Evolutionary conservation across 2,888 invertebrate species (phyloP), one percentile per base, ranked within the genome.

Genomic region (Brachyptera putata): DNA sequence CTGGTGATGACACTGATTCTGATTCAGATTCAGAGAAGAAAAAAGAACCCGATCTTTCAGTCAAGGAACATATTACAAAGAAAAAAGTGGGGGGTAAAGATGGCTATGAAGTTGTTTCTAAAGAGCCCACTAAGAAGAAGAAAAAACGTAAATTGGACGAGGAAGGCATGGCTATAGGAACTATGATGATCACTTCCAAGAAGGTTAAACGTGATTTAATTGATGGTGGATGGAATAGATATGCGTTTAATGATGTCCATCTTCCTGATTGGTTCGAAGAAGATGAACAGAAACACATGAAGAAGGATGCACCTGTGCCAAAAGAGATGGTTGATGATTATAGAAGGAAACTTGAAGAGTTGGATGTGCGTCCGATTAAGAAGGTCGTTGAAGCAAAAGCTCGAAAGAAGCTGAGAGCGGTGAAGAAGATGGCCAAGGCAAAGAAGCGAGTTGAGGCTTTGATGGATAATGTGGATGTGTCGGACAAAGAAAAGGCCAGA

Each of bases 351-450:
- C 83, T 84, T 68, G 82, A 87, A 72, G 96, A 95, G 66, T 84
- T 99, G 37, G 94, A 99, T 75, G 90, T 89, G 0, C 82, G 95
- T 63, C 95, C 99, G 13, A 95, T 98, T 64, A 99, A 98, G 78
- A 99, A 99, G 77, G 91, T 99, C 0, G 84, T 95, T 67, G 96
- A 99, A 78, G 99, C 99, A 0, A 98, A 95, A 77, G 95, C 95
- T 0, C 85, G 99, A 59, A 99, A 98, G 83, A 95, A 96, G 86
- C 88, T 86, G 75, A 88, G 94, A 66, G 87, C 90, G 64, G 73
- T 91, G 61, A 88, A 85, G 70, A 89, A 89, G 72, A 76, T 98
- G 76, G 93, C 95, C 66, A 92, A 89, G 70, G 96, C 95, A 0
- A 91, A 95, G 78, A 98, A 98, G 79, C 94, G 92, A 76, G 91